These are phyloP conservation scores for Tetheella fluctuosa DNA, from an alignment of 2,888 invertebrate genomes.

Conservation along the genomic window DNA sequence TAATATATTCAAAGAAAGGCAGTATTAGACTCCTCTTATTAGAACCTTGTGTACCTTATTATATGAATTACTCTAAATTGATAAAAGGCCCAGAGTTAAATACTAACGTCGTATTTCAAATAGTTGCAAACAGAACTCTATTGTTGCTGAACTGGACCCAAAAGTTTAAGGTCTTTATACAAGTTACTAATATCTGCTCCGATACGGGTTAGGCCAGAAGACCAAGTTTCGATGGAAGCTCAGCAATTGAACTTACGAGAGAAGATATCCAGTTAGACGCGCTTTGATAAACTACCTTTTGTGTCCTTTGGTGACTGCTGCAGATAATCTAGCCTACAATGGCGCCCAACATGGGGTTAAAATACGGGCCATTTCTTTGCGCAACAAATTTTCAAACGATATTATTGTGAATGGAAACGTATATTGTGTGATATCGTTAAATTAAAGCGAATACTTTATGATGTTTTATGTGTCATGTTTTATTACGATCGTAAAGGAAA, in stretches of 20 bases:
- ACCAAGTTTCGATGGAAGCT: constrained; percentile 50
- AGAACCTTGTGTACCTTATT: neutral
- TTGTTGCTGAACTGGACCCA: constrained; percentile 18
- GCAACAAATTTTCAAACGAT: constrained; percentile 46
- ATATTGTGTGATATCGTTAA: constrained; percentile 6
- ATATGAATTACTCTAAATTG: constrained; percentile 2
- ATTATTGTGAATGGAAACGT: constrained; percentile 23
- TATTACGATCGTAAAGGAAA: constrained; percentile 8
- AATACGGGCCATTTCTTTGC: constrained; percentile 53
- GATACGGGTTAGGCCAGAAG: constrained; percentile 44
- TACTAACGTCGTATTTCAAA: constrained; percentile 6
- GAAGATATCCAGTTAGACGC: constrained; percentile 64
- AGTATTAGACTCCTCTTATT: neutral
- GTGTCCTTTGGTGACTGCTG: constrained; percentile 64
- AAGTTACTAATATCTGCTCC: constrained; percentile 15
- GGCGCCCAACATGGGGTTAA: constrained; percentile 40
- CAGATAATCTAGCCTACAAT: constrained; percentile 66
- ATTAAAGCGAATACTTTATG: constrained; percentile 8
- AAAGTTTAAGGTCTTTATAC: constrained; percentile 20
- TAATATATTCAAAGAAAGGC: neutral
- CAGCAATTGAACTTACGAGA: constrained; percentile 54
- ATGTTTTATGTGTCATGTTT: constrained; percentile 5
- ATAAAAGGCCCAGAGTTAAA: constrained; percentile 10
- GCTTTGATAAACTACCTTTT: constrained; percentile 73
- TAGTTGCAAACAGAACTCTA: constrained; percentile 15